phyloP scores from a whole-genome alignment of 64 coral and sea anemone genomes.

The Montipora capricornis region DNA sequence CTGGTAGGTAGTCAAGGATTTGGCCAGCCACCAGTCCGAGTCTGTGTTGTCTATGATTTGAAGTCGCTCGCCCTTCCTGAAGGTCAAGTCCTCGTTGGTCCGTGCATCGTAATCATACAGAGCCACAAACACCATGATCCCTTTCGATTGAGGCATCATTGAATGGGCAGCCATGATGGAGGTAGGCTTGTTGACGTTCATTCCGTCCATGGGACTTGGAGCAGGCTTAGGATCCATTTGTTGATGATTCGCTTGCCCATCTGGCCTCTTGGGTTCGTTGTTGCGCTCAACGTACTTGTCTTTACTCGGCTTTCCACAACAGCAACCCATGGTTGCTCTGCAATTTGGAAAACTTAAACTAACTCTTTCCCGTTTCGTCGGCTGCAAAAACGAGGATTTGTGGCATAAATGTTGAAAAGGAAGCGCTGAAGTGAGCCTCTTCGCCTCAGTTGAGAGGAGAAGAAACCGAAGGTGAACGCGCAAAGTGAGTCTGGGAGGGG shows the following conservation, averaged over 20 bases:
- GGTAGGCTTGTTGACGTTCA: conserved; percentile 1
- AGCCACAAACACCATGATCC: conserved; percentile 85
- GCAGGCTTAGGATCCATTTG: not conserved
- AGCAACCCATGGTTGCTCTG: conserved; percentile 98
- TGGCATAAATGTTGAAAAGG: not conserved
- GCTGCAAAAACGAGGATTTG: not conserved
- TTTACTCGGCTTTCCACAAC: conserved; percentile 89
- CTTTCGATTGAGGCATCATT: conserved; percentile 77
- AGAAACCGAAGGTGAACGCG: conserved; percentile 45
- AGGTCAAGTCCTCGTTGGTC: conserved; percentile 98
- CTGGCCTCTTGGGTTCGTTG: conserved; percentile 12
- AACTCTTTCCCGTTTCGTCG: not conserved
- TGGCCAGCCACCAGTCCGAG: conserved; percentile 99
- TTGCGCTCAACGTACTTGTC: conserved; percentile 69
- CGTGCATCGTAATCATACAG: conserved; percentile 99
- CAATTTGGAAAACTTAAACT: conserved; percentile 29
- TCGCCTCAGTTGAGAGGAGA: not conserved
- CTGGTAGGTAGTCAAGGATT: conserved; percentile 77
- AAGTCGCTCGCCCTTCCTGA: conserved; percentile 95
- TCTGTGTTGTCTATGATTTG: conserved; percentile 97
- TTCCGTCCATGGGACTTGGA: not conserved
- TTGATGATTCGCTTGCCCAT: conserved; percentile 25
- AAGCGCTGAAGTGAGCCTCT: not conserved
- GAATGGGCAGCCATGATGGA: conserved; percentile 35
- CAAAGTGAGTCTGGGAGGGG: conserved; percentile 43